phyloP scores from a whole-genome alignment of 1,140 invertebrate species.

The Augochlora pura region DNA sequence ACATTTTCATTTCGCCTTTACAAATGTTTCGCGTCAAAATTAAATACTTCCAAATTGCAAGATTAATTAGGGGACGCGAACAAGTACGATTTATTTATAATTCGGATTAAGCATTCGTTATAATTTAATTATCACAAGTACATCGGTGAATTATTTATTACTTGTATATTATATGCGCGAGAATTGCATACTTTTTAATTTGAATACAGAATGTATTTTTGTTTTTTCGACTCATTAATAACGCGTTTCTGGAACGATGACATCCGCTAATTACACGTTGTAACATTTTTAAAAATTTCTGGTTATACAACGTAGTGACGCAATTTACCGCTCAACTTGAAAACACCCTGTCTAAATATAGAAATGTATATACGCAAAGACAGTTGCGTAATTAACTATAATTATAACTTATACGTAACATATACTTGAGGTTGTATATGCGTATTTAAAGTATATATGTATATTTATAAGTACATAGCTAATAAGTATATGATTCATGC shows the following conservation, averaged over 20 bases:
- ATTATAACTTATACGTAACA: background rate
- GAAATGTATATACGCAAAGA: background rate
- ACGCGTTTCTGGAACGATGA: too few relatives aligned
- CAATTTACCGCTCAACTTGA: background rate
- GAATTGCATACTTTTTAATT: too few relatives aligned
- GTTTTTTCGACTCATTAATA: too few relatives aligned
- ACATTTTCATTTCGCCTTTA: too few relatives aligned
- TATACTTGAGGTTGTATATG: background rate
- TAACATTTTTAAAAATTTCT: background rate
- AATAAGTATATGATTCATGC: background rate
- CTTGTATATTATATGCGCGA: too few relatives aligned
- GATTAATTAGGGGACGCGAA: background rate
- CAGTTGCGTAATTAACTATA: slow-evolving; percentile 18
- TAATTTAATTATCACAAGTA: too few relatives aligned
- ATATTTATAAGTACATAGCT: background rate
- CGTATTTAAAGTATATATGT: background rate
- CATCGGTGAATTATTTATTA: too few relatives aligned
- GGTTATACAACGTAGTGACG: too few relatives aligned
- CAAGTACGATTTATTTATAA: background rate
- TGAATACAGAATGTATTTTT: too few relatives aligned
- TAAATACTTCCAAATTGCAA: background rate
- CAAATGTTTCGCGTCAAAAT: too few relatives aligned
- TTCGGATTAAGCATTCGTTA: too few relatives aligned
- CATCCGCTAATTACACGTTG: too few relatives aligned
- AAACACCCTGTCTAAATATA: background rate